Evolutionary conservation across 2,113 vertebrate species (phyloP).

Genomic region (Seriola aureovittata): DNA sequence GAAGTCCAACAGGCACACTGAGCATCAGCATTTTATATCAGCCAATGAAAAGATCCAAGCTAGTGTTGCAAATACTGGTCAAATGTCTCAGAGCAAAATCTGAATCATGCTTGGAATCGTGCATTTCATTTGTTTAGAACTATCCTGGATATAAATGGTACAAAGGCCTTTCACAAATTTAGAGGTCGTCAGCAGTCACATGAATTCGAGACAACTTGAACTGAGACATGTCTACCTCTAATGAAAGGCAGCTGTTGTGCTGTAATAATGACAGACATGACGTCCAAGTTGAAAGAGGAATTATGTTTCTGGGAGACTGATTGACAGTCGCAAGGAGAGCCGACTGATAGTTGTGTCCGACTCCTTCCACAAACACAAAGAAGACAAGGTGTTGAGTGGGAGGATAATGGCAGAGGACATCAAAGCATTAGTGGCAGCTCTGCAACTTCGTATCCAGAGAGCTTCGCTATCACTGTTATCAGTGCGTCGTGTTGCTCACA

Average conservation of each 20-base stretch:
- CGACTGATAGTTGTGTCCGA: constrained; percentile 68
- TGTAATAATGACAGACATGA: constrained; percentile 45
- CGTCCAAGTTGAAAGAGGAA: constrained; percentile 43
- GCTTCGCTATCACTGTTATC: constrained; percentile 42
- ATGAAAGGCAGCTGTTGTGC: constrained; percentile 29
- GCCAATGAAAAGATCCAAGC: not conserved
- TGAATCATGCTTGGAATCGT: not conserved
- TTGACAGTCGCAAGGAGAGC: constrained; percentile 39
- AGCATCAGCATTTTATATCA: constrained; percentile 1
- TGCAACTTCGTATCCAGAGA: constrained; percentile 42
- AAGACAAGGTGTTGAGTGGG: constrained; percentile 55
- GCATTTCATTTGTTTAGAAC: not conserved
- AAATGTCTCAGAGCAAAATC: constrained; percentile 1
- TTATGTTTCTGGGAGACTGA: constrained; percentile 48
- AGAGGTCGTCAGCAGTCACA: constrained; percentile 24
- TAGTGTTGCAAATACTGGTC: constrained; percentile 14
- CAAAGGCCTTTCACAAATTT: constrained; percentile 26
- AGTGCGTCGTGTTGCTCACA: constrained; percentile 18
- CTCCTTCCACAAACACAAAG: constrained; percentile 66
- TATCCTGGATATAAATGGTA: constrained; percentile 5
- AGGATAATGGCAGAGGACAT: constrained; percentile 67
- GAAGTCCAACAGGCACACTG: not conserved
- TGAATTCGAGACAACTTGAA: not conserved
- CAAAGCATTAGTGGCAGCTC: constrained; percentile 56
- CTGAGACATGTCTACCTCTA: constrained; percentile 27